Percentiles rank a stretch among this genome's conserved stretches.
Evolutionary conservation across 2,797 vertebrate species (phyloP).

Genomic region (Heteromormyrus szaboi): DNA sequence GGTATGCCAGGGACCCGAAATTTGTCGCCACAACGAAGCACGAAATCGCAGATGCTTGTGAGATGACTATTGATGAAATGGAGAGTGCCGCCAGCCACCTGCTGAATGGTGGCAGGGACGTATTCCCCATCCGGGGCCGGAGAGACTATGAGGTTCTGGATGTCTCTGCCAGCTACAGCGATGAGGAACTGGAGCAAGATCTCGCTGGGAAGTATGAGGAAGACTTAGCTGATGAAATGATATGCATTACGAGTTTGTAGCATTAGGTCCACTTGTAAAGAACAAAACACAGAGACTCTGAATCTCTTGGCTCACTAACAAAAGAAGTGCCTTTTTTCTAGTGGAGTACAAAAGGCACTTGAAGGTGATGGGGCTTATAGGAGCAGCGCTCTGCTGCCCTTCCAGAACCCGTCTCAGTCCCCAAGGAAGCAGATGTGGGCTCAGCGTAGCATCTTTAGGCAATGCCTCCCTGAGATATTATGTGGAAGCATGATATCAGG

Average conservation of each 20-base stretch:
- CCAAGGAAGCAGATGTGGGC: background rate
- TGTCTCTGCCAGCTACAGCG: conserved; percentile 78
- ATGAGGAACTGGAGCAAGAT: conserved; percentile 74
- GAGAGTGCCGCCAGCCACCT: conserved; percentile 92
- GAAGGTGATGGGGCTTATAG: conserved; percentile 45
- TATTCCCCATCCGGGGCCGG: conserved; percentile 53
- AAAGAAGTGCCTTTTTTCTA: conserved; percentile 65
- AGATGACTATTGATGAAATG: conserved; percentile 97
- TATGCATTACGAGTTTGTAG: conserved; percentile 95
- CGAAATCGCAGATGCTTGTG: conserved; percentile 91
- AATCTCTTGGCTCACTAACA: conserved; percentile 41
- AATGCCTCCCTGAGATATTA: conserved; percentile 21
- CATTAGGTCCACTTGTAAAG: conserved; percentile 40
- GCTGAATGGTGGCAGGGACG: conserved; percentile 73
- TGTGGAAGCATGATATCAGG: conserved; percentile 53
- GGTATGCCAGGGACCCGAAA: conserved; percentile 88
- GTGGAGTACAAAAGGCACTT: conserved; percentile 62
- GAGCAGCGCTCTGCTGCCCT: background rate
- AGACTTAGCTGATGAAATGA: conserved; percentile 94
- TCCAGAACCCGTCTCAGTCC: background rate
- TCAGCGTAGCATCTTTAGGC: background rate
- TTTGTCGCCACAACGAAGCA: conserved; percentile 89
- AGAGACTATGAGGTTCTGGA: conserved; percentile 73
- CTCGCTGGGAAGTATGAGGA: conserved; percentile 71
- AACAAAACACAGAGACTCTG: background rate